Conservation (phyloP, 2,113 vertebrate genomes). For the Aspiorhynchus laticeps region DNA sequence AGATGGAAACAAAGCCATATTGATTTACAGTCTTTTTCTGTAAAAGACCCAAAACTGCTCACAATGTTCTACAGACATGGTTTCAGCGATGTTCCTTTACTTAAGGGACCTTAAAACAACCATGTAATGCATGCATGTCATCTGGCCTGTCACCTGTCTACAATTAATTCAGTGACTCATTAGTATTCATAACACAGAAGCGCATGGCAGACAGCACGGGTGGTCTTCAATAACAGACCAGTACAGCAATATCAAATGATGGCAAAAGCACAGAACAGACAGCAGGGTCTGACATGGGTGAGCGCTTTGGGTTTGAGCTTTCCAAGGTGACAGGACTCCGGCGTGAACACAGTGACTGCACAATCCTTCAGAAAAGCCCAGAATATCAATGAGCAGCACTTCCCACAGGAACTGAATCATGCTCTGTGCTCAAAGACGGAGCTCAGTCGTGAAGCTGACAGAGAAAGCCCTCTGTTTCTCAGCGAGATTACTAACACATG, state of each 20-base stretch:
- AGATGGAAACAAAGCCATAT: neutral
- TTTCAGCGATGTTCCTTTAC: neutral
- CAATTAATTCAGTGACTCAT: slow-evolving; percentile 47
- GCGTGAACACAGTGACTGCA: slow-evolving; percentile 69
- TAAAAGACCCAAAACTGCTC: neutral
- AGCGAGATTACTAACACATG: neutral
- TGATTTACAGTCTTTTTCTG: neutral
- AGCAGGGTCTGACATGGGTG: neutral
- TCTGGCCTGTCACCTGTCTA: slow-evolving; percentile 70
- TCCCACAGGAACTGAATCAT: slow-evolving; percentile 74
- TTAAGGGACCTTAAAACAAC: neutral
- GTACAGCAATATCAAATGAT: neutral
- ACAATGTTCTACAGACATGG: neutral
- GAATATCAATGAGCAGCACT: slow-evolving; percentile 77
- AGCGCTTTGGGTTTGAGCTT: slow-evolving; percentile 23
- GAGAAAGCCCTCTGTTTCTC: slow-evolving; percentile 23
- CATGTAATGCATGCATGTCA: slow-evolving; percentile 8
- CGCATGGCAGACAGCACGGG: slow-evolving; percentile 55
- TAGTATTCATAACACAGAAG: slow-evolving; percentile 69
- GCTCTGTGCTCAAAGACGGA: slow-evolving; percentile 71
- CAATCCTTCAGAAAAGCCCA: slow-evolving; percentile 67
- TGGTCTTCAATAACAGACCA: neutral
- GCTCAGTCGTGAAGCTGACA: slow-evolving; percentile 65
- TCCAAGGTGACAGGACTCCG: slow-evolving; percentile 68
- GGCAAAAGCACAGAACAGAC: slow-evolving; percentile 14